Conservation (phyloP, 2,888 invertebrate genomes). For the Napeogenes inachia region DNA sequence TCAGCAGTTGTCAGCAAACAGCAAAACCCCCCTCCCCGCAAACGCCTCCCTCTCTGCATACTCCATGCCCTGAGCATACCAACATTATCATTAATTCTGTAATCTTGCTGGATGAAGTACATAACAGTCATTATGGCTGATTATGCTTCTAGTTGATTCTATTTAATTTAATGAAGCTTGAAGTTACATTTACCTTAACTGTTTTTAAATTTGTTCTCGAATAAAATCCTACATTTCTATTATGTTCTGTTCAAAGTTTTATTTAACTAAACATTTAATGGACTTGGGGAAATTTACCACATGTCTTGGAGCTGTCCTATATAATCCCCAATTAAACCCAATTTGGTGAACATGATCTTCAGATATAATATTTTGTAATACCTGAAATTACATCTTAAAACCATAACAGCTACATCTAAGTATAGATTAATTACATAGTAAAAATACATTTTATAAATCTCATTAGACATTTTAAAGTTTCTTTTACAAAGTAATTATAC, state of each 20-base stretch:
- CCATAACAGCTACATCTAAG: slow-evolving; percentile 44
- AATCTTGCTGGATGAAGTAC: slow-evolving; percentile 1
- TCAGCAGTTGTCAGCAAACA: slow-evolving; percentile 75
- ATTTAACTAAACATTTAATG: background rate
- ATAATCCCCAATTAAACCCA: slow-evolving; percentile 66
- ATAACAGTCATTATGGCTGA: background rate
- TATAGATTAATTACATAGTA: slow-evolving; percentile 45
- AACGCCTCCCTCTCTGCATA: slow-evolving; percentile 69
- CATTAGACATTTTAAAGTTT: slow-evolving; percentile 1
- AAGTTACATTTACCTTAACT: slow-evolving; percentile 6
- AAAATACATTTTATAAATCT: slow-evolving; percentile 22
- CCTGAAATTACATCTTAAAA: slow-evolving; percentile 65
- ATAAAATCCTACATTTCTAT: background rate
- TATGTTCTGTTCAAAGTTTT: too few species aligned
- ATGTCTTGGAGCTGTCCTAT: slow-evolving; percentile 51
- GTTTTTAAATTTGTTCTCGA: background rate
- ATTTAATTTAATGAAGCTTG: background rate
- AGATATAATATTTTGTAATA: slow-evolving; percentile 42
- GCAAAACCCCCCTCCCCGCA: slow-evolving; percentile 69
- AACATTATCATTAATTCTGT: slow-evolving; percentile 63
- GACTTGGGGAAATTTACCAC: slow-evolving; percentile 51
- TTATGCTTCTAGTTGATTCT: background rate
- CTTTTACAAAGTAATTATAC: background rate
- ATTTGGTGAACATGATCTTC: slow-evolving; percentile 58
- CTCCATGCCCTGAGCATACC: slow-evolving; percentile 76